A percentile compares a stretch with the other conserved stretches of the same genome.
phyloP scores from a whole-genome alignment of 2,888 invertebrate genomes.

The Stenodema calcarata region DNA sequence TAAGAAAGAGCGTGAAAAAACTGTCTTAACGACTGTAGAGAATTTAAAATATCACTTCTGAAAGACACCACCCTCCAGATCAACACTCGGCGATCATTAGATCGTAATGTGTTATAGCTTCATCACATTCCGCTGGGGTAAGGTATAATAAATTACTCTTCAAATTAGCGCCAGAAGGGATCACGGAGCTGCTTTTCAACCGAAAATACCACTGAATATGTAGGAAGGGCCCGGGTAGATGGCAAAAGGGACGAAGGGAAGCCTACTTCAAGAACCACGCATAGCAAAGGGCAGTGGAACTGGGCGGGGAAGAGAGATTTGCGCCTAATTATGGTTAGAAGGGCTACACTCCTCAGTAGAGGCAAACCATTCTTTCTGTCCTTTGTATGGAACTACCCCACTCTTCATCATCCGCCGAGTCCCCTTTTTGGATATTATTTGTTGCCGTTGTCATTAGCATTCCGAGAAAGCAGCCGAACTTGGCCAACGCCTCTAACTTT shows the following conservation, averaged over 20 bases:
- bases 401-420: neutral
- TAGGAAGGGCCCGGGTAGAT: neutral
- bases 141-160: neutral
- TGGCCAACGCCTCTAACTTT: conserved; percentile 11
- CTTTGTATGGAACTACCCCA: neutral
- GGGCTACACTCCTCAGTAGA: neutral
- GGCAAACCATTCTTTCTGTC: conserved; percentile 13
- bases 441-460: conserved; percentile 43
- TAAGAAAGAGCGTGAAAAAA: no score
- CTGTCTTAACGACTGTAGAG: no score
- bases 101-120: no score
- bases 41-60: no score
- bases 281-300: neutral
- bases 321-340: conserved; percentile 19
- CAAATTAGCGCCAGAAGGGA: neutral
- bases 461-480: conserved; percentile 16
- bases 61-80: no score
- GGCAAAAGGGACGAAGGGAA: neutral
- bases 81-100: no score
- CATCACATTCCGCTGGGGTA: neutral
- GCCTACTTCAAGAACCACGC: neutral
- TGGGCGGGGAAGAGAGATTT: neutral
- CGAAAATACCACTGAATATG: neutral
- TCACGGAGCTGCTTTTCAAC: neutral
- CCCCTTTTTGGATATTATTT: conserved; percentile 39